These are phyloP conservation scores for Sthenelais limicola DNA, from an alignment of 2,888 invertebrate species.

Conservation along the genomic window DNA sequence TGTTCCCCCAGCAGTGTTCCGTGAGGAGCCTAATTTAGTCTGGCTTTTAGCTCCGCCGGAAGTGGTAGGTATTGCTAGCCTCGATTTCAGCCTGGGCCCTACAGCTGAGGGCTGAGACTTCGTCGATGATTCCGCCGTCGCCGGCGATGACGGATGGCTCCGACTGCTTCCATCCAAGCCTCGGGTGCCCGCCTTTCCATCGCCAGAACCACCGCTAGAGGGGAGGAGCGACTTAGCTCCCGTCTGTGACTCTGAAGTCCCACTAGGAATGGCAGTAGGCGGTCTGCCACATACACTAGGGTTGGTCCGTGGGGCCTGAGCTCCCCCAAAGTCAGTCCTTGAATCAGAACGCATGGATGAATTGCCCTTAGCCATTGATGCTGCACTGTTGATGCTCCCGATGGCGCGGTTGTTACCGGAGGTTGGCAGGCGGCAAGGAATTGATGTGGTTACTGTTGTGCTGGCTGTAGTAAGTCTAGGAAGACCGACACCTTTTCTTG, in stretches of 20 bases:
- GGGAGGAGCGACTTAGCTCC: not conserved
- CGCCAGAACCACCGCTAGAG: not conserved
- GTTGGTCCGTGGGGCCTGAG: too few relatives aligned
- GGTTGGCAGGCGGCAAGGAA: not conserved
- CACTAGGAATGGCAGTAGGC: not conserved
- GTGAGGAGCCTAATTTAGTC: not conserved
- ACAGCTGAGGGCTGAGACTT: slow-evolving; percentile 1
- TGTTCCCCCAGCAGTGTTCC: slow-evolving; percentile 10
- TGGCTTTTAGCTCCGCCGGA: not conserved
- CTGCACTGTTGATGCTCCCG: not conserved
- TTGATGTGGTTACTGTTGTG: slow-evolving; percentile 11
- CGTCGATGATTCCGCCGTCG: not conserved
- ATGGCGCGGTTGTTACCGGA: too few relatives aligned
- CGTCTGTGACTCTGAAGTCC: not conserved
- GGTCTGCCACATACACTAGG: too few relatives aligned
- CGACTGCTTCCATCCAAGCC: slow-evolving; percentile 6
- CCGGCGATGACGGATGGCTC: slow-evolving; percentile 2
- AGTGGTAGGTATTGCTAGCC: not conserved
- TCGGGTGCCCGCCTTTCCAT: slow-evolving; percentile 14
- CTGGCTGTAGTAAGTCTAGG: slow-evolving; percentile 21
- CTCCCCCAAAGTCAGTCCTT: too few relatives aligned
- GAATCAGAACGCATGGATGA: not conserved
- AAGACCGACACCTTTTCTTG: slow-evolving; percentile 8
- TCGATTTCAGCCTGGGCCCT: not conserved
- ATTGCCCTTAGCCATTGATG: not conserved